A percentile compares a stretch with the other conserved stretches of the same genome.
Evolutionary conservation across 1,140 invertebrate genomes (phyloP).

Genomic region (Scaptomyza pallida): DNA sequence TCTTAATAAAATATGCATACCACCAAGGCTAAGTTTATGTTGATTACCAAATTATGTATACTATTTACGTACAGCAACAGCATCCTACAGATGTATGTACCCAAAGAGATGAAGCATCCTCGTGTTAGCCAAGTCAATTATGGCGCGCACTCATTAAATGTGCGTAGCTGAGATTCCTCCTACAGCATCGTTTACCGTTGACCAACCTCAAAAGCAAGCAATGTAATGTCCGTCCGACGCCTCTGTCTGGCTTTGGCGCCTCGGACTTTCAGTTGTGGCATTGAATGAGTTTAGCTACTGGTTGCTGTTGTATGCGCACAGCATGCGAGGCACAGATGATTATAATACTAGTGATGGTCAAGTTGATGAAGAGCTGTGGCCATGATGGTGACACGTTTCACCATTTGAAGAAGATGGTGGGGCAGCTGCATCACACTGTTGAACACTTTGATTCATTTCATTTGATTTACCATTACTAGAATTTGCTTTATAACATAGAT

Average conservation of each 20-base stretch:
- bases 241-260: constrained; percentile 1
- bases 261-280: constrained; percentile 5
- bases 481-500: neutral
- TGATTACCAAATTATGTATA: constrained; percentile 10
- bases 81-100: neutral
- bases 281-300: constrained; percentile 70
- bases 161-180: constrained; percentile 24
- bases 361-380: too few species aligned
- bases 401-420: too few species aligned
- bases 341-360: neutral
- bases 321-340: neutral
- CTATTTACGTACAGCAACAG: constrained; percentile 13
- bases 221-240: constrained; percentile 50
- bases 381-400: neutral
- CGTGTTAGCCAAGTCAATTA: constrained; percentile 36
- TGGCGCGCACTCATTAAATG: constrained; percentile 67
- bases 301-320: neutral
- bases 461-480: too few species aligned
- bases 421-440: too few species aligned
- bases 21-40: constrained; percentile 6
- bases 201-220: constrained; percentile 72
- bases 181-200: constrained; percentile 61
- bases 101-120: neutral
- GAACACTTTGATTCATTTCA: too few species aligned
- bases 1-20: neutral